phyloP scores from a whole-genome alignment of 2,888 invertebrate genomes.

The Nipponacmea schrenckii region DNA sequence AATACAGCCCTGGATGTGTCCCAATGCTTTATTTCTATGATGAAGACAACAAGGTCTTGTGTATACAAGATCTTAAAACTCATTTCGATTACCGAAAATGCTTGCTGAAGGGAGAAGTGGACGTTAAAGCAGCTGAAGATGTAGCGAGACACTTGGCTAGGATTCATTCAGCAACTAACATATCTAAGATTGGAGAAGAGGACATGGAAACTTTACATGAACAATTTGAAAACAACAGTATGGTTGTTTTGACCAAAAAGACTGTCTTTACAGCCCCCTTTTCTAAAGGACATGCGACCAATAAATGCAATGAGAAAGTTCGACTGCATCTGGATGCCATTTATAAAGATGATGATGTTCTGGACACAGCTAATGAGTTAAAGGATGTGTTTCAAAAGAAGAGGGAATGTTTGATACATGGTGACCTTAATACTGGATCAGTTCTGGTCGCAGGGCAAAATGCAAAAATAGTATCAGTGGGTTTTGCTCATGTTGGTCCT shows the following conservation, averaged over 20 bases:
- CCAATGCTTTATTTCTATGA: conserved; percentile 39
- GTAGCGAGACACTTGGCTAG: conserved; percentile 40
- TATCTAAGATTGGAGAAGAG: conserved; percentile 31
- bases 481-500: conserved; percentile 51
- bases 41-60: conserved; percentile 28
- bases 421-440: conserved; percentile 54
- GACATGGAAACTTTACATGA: conserved; percentile 29
- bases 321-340: conserved; percentile 30
- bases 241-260: conserved; percentile 39
- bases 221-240: conserved; percentile 41
- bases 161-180: conserved; percentile 42
- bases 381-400: conserved; percentile 42
- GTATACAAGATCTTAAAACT: conserved; percentile 45
- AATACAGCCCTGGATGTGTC: conserved; percentile 38
- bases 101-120: conserved; percentile 38
- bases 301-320: conserved; percentile 39
- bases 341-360: conserved; percentile 38
- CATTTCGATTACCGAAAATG: conserved; percentile 32
- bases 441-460: conserved; percentile 41
- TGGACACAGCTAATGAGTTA: conserved; percentile 37
- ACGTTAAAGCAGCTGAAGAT: conserved; percentile 28
- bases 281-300: conserved; percentile 36
- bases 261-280: conserved; percentile 47
- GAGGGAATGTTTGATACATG: conserved; percentile 53
- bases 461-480: conserved; percentile 43